Percentiles rank a stretch among this genome's conserved stretches.
These are phyloP conservation scores for Heliothis virescens DNA, from an alignment of 1,140 invertebrate species.

Conservation along the genomic window DNA sequence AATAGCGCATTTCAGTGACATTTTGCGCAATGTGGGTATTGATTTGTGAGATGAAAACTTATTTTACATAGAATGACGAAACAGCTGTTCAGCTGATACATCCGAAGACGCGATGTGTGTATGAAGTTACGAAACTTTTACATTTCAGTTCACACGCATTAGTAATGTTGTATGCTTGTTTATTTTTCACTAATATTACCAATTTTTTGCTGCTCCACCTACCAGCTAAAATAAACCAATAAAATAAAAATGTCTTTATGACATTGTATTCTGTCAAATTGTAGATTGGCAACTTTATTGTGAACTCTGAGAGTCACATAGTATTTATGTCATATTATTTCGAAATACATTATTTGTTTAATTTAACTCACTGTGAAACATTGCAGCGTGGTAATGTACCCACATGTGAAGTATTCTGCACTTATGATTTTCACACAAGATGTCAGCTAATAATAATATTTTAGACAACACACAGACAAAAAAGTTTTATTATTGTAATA, in stretches of 20 bases:
- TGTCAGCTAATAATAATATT: no score
- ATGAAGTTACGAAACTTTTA: constrained; percentile 62
- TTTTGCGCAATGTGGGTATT: constrained; percentile 85
- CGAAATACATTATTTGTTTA: not conserved
- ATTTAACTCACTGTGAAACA: not conserved
- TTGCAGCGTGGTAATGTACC: not conserved
- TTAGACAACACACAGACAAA: no score
- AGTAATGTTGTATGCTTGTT: constrained; percentile 1
- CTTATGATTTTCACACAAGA: not conserved
- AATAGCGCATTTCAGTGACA: constrained; percentile 81
- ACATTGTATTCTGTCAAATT: constrained; percentile 34
- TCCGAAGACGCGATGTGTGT: constrained; percentile 57
- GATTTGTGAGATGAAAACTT: constrained; percentile 80
- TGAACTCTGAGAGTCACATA: not conserved
- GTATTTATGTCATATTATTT: not conserved
- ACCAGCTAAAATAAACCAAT: not conserved
- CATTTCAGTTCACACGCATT: constrained; percentile 36
- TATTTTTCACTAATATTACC: constrained; percentile 19
- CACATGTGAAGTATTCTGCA: not conserved
- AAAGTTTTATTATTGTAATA: no score
- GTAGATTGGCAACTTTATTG: not conserved
- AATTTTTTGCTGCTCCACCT: not conserved
- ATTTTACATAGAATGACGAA: constrained; percentile 77
- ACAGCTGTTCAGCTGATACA: constrained; percentile 79
- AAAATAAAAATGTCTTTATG: constrained; percentile 13